Evolutionary conservation across 2,113 vertebrate species (phyloP).

Genomic region (Lonchura striata): DNA sequence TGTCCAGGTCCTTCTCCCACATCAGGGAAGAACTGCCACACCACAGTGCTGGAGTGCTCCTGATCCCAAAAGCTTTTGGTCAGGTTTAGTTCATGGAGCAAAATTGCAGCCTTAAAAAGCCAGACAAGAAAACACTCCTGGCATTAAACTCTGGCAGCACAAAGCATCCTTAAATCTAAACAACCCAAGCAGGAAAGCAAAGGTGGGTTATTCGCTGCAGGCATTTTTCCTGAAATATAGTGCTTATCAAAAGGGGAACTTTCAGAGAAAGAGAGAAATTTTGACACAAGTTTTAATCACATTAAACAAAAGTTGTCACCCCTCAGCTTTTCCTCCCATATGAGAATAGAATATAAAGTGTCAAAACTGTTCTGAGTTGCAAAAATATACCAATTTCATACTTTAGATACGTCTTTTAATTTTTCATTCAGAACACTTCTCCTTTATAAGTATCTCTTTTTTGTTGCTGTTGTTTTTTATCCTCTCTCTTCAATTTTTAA

Average conservation of each 20-base stretch:
- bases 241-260: not conserved
- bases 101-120: not conserved
- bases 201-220: not conserved
- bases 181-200: not conserved
- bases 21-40: not conserved
- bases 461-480: not conserved
- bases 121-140: not conserved
- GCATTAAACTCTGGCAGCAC: not conserved
- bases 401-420: not conserved
- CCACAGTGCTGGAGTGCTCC: not conserved
- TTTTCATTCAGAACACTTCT: not conserved
- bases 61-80: not conserved
- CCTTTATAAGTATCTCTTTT: not conserved
- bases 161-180: not conserved
- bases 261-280: not conserved
- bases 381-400: not conserved
- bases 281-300: not conserved
- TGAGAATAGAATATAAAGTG: not conserved
- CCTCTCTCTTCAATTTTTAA: not conserved
- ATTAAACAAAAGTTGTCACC: not conserved
- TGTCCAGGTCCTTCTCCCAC: not conserved
- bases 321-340: not conserved
- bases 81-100: not conserved
- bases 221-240: not conserved
- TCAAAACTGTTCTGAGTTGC: not conserved